A percentile compares a stretch with the other conserved stretches of the same genome.
phyloP scores from a whole-genome alignment of 2,113 vertebrate species.

The Psophia crepitans region DNA sequence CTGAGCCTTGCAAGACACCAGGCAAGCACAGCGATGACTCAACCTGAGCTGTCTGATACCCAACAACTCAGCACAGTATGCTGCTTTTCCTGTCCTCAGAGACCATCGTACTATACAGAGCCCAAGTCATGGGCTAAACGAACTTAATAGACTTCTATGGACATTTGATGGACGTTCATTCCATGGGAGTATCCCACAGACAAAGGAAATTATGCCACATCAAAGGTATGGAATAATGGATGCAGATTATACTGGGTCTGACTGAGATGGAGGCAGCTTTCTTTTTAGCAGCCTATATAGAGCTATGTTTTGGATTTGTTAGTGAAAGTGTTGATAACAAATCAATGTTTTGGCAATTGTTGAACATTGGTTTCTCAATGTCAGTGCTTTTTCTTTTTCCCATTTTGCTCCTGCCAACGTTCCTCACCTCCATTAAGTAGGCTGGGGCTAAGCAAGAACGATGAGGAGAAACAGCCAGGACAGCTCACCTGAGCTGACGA shows the following conservation, averaged over 20 bases:
- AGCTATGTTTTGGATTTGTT: not conserved
- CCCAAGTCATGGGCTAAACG: not conserved
- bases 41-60: not conserved
- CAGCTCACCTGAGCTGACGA: not conserved
- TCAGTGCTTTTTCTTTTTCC: not conserved
- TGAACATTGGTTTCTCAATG: not conserved
- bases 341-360: not conserved
- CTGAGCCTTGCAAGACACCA: not conserved
- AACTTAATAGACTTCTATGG: not conserved
- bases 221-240: not conserved
- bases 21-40: not conserved
- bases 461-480: not conserved
- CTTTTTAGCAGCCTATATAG: not conserved
- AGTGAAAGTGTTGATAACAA: not conserved
- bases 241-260: not conserved
- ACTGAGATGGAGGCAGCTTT: not conserved
- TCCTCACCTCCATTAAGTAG: not conserved
- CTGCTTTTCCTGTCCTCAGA: not conserved
- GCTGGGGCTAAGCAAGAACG: not conserved
- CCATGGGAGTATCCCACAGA: not conserved
- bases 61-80: not conserved
- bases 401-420: fast-evolving
- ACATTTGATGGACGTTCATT: not conserved
- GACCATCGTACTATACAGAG: not conserved
- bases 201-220: not conserved